These are phyloP conservation scores for Tarsius wallacei DNA, from an alignment of 2,797 vertebrate species.

Conservation along the genomic window DNA sequence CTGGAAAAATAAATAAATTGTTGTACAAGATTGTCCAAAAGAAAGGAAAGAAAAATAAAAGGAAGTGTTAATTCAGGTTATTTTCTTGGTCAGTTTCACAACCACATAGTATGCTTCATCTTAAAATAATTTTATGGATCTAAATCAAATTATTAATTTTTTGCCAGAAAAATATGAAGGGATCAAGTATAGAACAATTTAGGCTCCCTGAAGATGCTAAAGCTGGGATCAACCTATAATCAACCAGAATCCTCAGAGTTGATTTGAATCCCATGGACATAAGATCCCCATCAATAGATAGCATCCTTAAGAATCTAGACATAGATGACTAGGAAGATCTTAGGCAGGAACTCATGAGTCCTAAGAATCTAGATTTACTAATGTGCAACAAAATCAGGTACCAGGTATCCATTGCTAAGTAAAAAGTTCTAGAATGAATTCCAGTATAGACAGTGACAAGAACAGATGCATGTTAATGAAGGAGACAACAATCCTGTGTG, in stretches of 20 bases:
- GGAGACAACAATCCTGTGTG: not conserved
- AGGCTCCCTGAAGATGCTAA: not conserved
- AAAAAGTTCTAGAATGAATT: not conserved
- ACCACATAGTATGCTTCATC: not conserved
- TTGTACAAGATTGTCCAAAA: not conserved
- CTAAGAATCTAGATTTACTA: not conserved
- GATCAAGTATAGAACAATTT: not conserved
- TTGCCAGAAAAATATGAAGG: not conserved
- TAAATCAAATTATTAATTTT: constrained; percentile 34
- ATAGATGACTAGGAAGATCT: not conserved
- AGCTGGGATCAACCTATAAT: not conserved
- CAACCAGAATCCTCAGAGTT: not conserved
- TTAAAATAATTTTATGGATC: not conserved
- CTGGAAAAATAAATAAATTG: not conserved
- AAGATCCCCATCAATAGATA: not conserved
- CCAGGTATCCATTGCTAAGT: not conserved
- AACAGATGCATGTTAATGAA: not conserved
- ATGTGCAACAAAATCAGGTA: not conserved
- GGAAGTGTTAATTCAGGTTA: constrained; percentile 18
- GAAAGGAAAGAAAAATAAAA: not conserved
- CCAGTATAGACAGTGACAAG: not conserved
- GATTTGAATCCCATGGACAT: no score
- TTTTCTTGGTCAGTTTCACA: not conserved
- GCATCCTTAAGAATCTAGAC: not conserved
- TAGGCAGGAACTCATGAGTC: not conserved